Evolutionary conservation across 2,888 invertebrate genomes (phyloP).

Genomic region (Metallyticus violacea): DNA sequence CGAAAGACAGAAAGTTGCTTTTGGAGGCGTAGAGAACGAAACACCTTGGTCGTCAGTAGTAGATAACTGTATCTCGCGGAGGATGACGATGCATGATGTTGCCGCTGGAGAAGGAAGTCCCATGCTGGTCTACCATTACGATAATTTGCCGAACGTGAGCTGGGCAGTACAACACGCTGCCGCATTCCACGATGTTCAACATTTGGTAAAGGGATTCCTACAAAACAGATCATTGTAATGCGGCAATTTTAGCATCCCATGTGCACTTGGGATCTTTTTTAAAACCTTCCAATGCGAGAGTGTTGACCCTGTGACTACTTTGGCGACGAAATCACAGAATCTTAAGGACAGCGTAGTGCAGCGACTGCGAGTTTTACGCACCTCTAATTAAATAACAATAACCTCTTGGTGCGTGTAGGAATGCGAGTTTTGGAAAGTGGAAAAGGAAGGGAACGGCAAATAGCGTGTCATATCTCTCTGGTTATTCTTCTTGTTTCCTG

Average conservation of each 20-base stretch:
- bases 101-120: neutral
- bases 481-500: neutral
- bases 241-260: too few species aligned
- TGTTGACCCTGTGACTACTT: too few species aligned
- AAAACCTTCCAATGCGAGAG: too few species aligned
- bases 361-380: too few species aligned
- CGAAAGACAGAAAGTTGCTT: too few species aligned
- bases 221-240: too few species aligned
- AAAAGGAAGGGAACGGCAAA: neutral
- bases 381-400: too few species aligned
- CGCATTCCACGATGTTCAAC: neutral
- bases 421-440: neutral
- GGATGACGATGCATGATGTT: neutral
- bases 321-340: too few species aligned
- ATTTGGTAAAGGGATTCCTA: too few species aligned
- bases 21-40: neutral
- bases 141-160: neutral
- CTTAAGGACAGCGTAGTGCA: too few species aligned
- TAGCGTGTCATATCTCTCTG: neutral
- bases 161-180: neutral
- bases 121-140: neutral
- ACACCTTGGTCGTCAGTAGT: neutral
- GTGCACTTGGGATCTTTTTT: too few species aligned
- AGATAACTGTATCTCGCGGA: neutral
- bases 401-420: neutral